Evolutionary conservation across 2,797 vertebrate species (phyloP).

Genomic region (Tragopan temminckii): DNA sequence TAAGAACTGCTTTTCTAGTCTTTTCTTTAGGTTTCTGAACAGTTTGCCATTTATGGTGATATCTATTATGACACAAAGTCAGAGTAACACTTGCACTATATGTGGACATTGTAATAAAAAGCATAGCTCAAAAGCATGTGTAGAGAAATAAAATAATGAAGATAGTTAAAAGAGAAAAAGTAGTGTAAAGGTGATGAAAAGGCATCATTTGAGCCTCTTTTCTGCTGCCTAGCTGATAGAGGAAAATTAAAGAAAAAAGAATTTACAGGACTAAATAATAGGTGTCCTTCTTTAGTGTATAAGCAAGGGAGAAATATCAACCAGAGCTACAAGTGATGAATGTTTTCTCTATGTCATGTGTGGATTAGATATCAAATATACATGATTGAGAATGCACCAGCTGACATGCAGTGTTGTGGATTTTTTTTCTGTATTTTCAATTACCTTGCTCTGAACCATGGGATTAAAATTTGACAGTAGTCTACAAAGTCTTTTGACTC

Average conservation of each 20-base stretch:
- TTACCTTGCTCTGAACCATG: not conserved
- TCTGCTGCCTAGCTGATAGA: not conserved
- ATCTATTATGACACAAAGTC: not conserved
- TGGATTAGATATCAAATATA: not conserved
- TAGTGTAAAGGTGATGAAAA: not conserved
- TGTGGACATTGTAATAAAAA: not conserved
- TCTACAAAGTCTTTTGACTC: not conserved
- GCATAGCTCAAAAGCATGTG: not conserved
- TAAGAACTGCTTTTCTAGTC: not conserved
- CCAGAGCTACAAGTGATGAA: not conserved
- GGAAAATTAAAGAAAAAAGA: not conserved
- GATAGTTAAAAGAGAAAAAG: not conserved
- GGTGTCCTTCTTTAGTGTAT: not conserved
- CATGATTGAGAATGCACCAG: not conserved
- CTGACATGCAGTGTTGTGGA: not conserved
- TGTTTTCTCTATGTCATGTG: not conserved
- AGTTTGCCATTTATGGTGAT: not conserved
- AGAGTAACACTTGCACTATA: not conserved
- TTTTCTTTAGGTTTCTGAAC: not conserved
- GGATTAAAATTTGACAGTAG: not conserved
- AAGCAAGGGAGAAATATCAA: not conserved
- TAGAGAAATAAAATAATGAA: not conserved
- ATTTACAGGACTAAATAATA: not conserved
- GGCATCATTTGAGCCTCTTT: not conserved
- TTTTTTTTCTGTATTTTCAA: not conserved